Percentiles rank a stretch among this genome's conserved stretches.
These are phyloP conservation scores for Hecatera dysodea DNA, from an alignment of 2,888 invertebrate genomes.

Conservation along the genomic window DNA sequence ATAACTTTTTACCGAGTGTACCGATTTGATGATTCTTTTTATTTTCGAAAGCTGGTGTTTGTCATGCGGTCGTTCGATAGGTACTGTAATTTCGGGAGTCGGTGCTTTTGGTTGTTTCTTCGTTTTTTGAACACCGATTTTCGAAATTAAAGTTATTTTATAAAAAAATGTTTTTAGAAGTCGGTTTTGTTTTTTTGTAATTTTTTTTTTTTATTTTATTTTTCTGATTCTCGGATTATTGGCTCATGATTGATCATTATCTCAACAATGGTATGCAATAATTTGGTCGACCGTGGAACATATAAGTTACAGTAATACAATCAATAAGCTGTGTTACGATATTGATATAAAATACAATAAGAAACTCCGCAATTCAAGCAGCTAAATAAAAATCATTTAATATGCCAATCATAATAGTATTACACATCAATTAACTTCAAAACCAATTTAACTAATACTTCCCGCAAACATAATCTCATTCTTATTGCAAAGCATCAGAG, in stretches of 20 bases:
- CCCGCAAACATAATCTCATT: neutral
- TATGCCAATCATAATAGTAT: constrained; percentile 22
- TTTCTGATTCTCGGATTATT: too few relatives aligned
- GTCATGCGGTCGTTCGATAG: too few relatives aligned
- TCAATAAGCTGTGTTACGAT: neutral
- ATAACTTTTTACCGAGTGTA: too few relatives aligned
- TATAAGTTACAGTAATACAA: neutral
- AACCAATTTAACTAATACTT: neutral
- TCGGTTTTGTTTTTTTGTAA: too few relatives aligned
- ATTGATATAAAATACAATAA: neutral
- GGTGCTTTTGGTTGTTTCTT: too few relatives aligned
- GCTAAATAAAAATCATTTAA: constrained; percentile 10
- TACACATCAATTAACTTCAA: constrained; percentile 16
- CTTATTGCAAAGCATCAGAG: neutral
- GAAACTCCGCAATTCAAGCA: neutral
- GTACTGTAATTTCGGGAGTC: too few relatives aligned
- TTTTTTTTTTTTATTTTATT: too few relatives aligned
- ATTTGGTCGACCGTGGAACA: neutral
- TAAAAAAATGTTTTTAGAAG: too few relatives aligned
- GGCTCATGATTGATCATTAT: neutral
- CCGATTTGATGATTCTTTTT: too few relatives aligned
- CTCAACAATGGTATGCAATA: neutral
- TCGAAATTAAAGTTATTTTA: too few relatives aligned
- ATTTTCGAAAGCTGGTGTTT: too few relatives aligned
- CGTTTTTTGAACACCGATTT: too few relatives aligned